phyloP scores from a whole-genome alignment of 2,113 vertebrate species.

The Seriola rivoliana region DNA sequence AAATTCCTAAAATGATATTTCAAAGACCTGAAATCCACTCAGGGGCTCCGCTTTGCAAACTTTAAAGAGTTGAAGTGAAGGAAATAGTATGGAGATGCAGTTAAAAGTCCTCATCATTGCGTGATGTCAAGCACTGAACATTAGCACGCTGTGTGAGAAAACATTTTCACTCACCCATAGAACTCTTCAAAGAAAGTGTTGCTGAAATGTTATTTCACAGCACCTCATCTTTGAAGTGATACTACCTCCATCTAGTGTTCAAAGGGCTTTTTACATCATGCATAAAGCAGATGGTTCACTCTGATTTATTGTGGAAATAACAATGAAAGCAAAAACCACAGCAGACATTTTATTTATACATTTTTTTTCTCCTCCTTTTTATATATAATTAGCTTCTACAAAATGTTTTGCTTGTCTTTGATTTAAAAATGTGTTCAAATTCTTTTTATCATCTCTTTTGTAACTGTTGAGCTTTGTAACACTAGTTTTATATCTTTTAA shows the following conservation, averaged over 20 bases:
- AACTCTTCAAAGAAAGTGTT: not conserved
- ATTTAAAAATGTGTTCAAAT: not conserved
- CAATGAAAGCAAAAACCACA: not conserved
- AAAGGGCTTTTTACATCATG: not conserved
- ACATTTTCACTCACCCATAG: not conserved
- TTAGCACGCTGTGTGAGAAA: not conserved
- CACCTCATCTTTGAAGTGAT: not conserved
- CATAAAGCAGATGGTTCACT: not conserved
- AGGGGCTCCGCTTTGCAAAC: not conserved
- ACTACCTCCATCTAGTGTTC: conserved; percentile 66
- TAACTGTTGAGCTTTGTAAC: no score
- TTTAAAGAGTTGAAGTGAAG: not conserved
- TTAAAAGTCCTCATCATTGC: not conserved
- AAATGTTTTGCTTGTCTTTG: no score
- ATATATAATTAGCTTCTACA: not conserved
- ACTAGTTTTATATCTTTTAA: not conserved
- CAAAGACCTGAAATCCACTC: not conserved
- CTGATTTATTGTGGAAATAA: not conserved
- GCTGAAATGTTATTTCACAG: not conserved
- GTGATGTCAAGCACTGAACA: not conserved
- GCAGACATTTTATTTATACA: not conserved
- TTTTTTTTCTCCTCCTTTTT: no score
- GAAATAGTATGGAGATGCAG: not conserved
- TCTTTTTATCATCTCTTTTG: not conserved
- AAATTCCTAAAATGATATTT: not conserved